A percentile compares a stretch with the other conserved stretches of the same genome.
These are phyloP conservation scores for Pyrocephalus nanus DNA, from an alignment of 2,797 vertebrate species.

Conservation along the genomic window DNA sequence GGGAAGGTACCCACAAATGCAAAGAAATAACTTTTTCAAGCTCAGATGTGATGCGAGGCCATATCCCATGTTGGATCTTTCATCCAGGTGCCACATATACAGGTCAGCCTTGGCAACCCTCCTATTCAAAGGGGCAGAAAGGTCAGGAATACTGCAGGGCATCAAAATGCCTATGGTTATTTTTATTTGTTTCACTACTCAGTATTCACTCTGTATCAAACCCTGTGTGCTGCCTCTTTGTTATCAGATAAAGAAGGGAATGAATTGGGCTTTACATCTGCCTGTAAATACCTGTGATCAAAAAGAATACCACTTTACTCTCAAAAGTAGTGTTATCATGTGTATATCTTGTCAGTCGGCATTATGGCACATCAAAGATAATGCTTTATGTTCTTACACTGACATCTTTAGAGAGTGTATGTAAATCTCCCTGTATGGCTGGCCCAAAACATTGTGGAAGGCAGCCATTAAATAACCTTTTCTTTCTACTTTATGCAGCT, in stretches of 20 bases:
- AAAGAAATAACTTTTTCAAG: background rate
- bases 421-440: conserved; percentile 5
- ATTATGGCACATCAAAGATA: conserved; percentile 14
- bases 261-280: background rate
- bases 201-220: background rate
- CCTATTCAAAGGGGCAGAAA: background rate
- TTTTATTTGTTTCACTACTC: background rate
- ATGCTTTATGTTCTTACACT: conserved; percentile 17
- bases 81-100: background rate
- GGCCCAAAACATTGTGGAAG: background rate
- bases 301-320: conserved; percentile 6
- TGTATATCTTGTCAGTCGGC: conserved; percentile 30
- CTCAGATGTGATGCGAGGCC: accelerated
- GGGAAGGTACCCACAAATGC: background rate
- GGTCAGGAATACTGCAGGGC: background rate
- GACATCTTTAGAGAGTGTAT: conserved; percentile 8
- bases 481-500: background rate
- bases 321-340: background rate
- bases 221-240: background rate
- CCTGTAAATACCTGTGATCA: conserved; percentile 39
- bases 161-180: background rate
- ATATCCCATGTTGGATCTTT: background rate
- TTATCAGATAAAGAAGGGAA: conserved; percentile 5
- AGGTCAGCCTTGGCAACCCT: background rate
- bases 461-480: background rate